phyloP scores from a whole-genome alignment of 1,140 invertebrate species.

The Calliopsis andreniformis region DNA sequence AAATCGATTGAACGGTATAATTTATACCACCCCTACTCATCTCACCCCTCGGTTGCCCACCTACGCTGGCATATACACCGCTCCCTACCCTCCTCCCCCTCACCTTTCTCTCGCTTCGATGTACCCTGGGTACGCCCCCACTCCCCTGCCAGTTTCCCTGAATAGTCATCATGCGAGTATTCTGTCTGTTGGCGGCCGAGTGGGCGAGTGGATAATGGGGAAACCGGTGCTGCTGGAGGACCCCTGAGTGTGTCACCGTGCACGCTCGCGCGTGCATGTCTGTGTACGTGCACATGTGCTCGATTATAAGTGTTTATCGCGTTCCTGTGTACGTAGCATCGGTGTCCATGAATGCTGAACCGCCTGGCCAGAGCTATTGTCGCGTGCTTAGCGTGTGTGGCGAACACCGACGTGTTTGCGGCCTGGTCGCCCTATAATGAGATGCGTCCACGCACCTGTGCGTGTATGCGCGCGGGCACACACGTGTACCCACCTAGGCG shows the following conservation, averaged over 20 bases:
- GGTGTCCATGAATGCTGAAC: slow-evolving; percentile 29
- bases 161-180: slow-evolving; percentile 73
- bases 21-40: slow-evolving; percentile 79
- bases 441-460: slow-evolving; percentile 48
- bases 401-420: slow-evolving; percentile 40
- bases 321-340: slow-evolving; percentile 5
- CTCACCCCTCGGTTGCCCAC: slow-evolving; percentile 61
- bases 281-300: slow-evolving; percentile 9
- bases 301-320: slow-evolving; percentile 57
- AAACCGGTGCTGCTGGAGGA: slow-evolving; percentile 58
- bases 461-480: slow-evolving; percentile 13
- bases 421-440: slow-evolving; percentile 33
- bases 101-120: slow-evolving; percentile 49
- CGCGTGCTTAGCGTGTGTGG: slow-evolving; percentile 22
- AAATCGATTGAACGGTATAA: slow-evolving; percentile 82
- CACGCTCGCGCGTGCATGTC: slow-evolving; percentile 15
- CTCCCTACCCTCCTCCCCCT: slow-evolving; percentile 41
- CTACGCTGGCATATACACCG: slow-evolving; percentile 51
- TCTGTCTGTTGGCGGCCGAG: slow-evolving; percentile 58
- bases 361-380: slow-evolving; percentile 13
- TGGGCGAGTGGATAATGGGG: slow-evolving; percentile 59
- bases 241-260: slow-evolving; percentile 46
- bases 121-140: slow-evolving; percentile 67
- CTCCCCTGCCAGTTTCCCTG: slow-evolving; percentile 51
- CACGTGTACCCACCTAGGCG: slow-evolving; percentile 8